A percentile compares a stretch with the other conserved stretches of the same genome.
These are phyloP conservation scores for Chionomys nivalis DNA, from an alignment of 2,113 vertebrate genomes.

Conservation along the genomic window DNA sequence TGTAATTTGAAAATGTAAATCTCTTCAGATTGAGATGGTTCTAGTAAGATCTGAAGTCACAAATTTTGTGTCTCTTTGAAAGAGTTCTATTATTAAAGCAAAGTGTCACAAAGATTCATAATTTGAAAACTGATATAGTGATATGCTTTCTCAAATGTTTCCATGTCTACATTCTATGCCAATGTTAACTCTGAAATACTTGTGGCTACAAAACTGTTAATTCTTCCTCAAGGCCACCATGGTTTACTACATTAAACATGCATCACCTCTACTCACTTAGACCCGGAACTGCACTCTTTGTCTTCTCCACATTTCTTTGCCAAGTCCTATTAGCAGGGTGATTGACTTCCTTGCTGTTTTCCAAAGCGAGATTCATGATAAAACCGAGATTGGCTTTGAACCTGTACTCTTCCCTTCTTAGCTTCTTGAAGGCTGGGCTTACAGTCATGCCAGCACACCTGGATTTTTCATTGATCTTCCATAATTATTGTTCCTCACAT, in stretches of 20 bases:
- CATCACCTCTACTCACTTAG: neutral
- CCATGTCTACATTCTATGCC: neutral
- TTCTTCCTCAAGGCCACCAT: neutral
- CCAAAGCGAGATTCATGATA: neutral
- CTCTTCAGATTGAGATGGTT: neutral
- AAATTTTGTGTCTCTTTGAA: neutral
- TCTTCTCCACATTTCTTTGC: neutral
- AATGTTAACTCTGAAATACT: no score
- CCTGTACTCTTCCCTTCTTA: neutral
- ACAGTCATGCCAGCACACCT: neutral
- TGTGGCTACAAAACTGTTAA: neutral
- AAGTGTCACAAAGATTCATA: neutral
- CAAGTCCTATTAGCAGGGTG: neutral
- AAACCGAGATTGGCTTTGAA: neutral
- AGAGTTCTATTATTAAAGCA: neutral
- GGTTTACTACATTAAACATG: neutral
- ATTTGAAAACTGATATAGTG: neutral
- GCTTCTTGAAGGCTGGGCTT: neutral
- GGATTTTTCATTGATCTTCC: neutral
- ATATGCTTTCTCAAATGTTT: neutral
- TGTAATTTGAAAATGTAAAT: constrained; percentile 9
- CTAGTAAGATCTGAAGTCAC: constrained; percentile 12
- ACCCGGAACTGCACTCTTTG: neutral
- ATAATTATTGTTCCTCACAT: neutral
- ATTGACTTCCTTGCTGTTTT: neutral